These are phyloP conservation scores for Proterorhinus semilunaris DNA, from an alignment of 2,113 vertebrate species.

Conservation along the genomic window DNA sequence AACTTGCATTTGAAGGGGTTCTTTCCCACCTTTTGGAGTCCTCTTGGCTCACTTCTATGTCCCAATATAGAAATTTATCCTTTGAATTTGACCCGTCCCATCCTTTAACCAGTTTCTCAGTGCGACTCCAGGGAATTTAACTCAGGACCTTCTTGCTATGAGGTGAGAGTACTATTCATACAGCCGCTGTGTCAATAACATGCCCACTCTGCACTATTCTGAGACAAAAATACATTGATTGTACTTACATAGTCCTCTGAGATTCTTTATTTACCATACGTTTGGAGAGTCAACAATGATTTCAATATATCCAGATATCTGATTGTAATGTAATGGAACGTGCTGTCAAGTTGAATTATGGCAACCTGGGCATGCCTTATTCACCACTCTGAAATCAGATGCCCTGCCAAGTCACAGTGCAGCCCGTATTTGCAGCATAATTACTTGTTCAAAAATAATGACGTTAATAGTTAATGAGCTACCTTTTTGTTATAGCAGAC, in stretches of 20 bases:
- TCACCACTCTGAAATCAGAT: conserved; percentile 59
- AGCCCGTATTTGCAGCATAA: conserved; percentile 34
- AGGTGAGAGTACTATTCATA: too few species aligned
- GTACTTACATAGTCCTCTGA: neutral
- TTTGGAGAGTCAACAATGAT: conserved; percentile 5
- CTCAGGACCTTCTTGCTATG: too few species aligned
- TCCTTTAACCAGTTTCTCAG: too few species aligned
- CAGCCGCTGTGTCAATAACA: too few species aligned
- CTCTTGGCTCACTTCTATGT: too few species aligned
- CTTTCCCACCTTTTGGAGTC: too few species aligned
- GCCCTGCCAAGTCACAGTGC: conserved; percentile 19
- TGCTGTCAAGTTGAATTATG: conserved; percentile 47
- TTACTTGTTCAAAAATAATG: conserved; percentile 68
- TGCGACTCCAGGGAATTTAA: too few species aligned
- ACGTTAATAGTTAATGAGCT: conserved; percentile 75
- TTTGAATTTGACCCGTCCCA: too few species aligned
- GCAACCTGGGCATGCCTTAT: conserved; percentile 37
- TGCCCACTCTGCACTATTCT: too few species aligned
- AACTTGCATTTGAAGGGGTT: too few species aligned
- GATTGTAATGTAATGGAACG: conserved; percentile 30
- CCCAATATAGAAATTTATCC: too few species aligned
- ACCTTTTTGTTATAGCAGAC: conserved; percentile 63
- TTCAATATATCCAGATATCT: conserved; percentile 20
- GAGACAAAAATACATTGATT: too few species aligned
- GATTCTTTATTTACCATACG: neutral